Percentiles rank a stretch among this genome's conserved stretches.
phyloP scores from a whole-genome alignment of 2,888 invertebrate species.

The Amitus sp. region DNA sequence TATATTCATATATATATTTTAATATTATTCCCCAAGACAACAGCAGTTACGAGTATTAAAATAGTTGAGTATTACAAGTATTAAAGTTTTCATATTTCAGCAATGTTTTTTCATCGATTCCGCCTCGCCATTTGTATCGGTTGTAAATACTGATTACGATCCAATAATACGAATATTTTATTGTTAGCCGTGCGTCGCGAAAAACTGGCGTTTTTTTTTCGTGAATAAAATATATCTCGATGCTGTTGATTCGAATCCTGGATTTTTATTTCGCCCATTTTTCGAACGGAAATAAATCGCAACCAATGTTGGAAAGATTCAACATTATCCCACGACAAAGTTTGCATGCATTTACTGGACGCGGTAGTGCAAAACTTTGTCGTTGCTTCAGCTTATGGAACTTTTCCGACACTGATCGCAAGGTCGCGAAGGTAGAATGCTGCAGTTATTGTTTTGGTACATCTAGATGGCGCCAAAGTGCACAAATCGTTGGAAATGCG shows the following conservation, averaged over 20 bases:
- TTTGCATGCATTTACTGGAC: too few species aligned
- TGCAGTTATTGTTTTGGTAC: not conserved
- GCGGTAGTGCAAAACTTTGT: too few species aligned
- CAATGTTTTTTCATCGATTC: constrained; percentile 31
- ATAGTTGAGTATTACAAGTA: constrained; percentile 27
- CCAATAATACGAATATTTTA: constrained; percentile 39
- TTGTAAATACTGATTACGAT: constrained; percentile 45
- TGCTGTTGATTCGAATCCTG: constrained; percentile 44
- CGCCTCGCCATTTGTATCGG: constrained; percentile 40
- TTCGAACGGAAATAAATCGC: too few species aligned
- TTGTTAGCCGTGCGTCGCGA: constrained; percentile 39
- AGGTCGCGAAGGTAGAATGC: not conserved
- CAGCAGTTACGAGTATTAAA: constrained; percentile 31
- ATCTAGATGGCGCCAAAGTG: constrained; percentile 1
- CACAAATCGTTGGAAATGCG: not conserved
- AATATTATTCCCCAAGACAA: constrained; percentile 34
- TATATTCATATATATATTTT: constrained; percentile 34
- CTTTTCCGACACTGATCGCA: too few species aligned
- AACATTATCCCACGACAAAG: too few species aligned
- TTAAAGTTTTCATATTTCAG: constrained; percentile 33
- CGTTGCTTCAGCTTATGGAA: too few species aligned
- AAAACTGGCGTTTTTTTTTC: constrained; percentile 43
- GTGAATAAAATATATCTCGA: constrained; percentile 57
- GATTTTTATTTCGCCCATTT: constrained; percentile 1
- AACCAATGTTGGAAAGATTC: too few species aligned